Percentiles rank a stretch among this genome's conserved stretches.
These are phyloP conservation scores for Tachysurus fulvidraco DNA, from an alignment of 2,113 vertebrate species.

Conservation along the genomic window DNA sequence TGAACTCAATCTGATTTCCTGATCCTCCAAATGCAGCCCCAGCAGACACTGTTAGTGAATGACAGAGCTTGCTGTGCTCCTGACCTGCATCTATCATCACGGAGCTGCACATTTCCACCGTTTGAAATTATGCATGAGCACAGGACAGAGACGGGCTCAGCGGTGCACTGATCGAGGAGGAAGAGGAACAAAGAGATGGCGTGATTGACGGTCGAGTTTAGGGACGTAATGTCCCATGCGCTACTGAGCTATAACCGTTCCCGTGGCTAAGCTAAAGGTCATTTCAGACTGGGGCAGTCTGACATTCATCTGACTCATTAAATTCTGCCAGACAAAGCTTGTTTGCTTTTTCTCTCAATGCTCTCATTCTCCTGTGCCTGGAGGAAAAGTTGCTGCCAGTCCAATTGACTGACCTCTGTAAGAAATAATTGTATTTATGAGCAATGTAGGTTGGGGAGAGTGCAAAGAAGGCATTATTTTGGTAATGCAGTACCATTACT, in stretches of 20 bases:
- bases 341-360: constrained; percentile 3
- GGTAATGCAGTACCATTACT: constrained; percentile 14
- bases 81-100: constrained; percentile 44
- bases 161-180: constrained; percentile 13
- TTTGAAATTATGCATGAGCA: constrained; percentile 43
- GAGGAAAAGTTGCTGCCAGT: background rate
- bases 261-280: constrained; percentile 49
- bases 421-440: constrained; percentile 1
- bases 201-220: constrained; percentile 48
- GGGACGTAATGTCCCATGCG: constrained; percentile 35
- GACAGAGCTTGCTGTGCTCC: constrained; percentile 27
- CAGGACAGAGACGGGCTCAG: constrained; percentile 10
- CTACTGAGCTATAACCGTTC: constrained; percentile 24
- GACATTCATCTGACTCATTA: constrained; percentile 44
- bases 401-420: background rate
- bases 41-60: constrained; percentile 28
- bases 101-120: background rate
- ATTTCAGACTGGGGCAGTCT: constrained; percentile 22
- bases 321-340: constrained; percentile 27
- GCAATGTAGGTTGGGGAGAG: background rate
- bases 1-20: constrained; percentile 2
- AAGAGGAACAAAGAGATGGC: constrained; percentile 38
- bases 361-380: background rate
- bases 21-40: constrained; percentile 13
- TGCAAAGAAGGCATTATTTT: background rate